Evolutionary conservation across 1,140 invertebrate species (phyloP), one percentile per base, ranked within the genome.

Genomic region (Papilio polytes): DNA sequence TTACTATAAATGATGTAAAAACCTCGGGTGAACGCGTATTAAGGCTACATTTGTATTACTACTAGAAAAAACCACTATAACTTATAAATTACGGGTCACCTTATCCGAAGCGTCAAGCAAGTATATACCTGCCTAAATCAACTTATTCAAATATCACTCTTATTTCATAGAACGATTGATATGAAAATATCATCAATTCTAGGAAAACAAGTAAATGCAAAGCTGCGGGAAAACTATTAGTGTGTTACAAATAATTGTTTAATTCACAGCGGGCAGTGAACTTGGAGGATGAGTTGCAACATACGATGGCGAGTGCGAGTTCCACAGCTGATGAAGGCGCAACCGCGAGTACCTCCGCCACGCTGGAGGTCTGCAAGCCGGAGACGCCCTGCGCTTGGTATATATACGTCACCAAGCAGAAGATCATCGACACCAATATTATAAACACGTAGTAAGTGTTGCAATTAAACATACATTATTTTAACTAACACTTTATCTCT

Each of bases 301-400:
- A 66, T 13, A 3, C 22, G 13, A 26, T 26, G 22, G 10, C n/a
- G 12, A 63, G 20, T 20, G 22, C 56, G 12, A 36, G 51, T 53
- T 73, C 36, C 0, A 66, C 76, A 0, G 13, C 36, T 1, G 10
- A 18, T 9, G 74, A 12, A 3, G 72, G 10, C 10, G 51, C 7
- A 3, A 41, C 36, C 53, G n/a, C 53, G 46, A 48, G 46, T 18
- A 70, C 63, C 9, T 22, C 59, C 13, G 22, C 63, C 22, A 31
- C 63, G 63, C 20, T 26, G 20, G 2, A 63, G 26, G 81, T 85
- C 15, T 96, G 96, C 84, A 87, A 90, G 18, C 84, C 81, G 1
- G 86, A 82, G 12, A 96, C 95, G 3, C 96, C 96, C 0, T 97
- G 97, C 82, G 96, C 95, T 72, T 97, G 97, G 97, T 95, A 95